These are phyloP conservation scores for Electrophaes corylata DNA, from an alignment of 2,888 invertebrate genomes.

Conservation along the genomic window DNA sequence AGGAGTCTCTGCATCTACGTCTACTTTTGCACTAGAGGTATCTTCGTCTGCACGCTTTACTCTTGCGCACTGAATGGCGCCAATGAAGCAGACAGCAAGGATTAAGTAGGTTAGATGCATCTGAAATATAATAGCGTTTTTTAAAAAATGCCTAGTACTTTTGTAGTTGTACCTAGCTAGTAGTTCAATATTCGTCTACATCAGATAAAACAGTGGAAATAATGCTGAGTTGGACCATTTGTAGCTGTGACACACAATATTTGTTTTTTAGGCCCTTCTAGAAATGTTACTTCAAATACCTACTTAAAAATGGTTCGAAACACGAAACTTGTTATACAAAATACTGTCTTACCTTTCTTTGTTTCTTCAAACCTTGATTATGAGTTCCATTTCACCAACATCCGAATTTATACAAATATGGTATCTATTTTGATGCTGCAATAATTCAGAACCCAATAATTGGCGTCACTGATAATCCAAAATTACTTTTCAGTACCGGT, in stretches of 20 bases:
- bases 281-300: not conserved
- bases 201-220: too few relatives aligned
- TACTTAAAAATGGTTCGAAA: not conserved
- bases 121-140: too few relatives aligned
- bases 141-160: too few relatives aligned
- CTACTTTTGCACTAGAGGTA: not conserved
- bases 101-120: constrained; percentile 35
- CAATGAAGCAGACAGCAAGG: constrained; percentile 37
- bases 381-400: constrained; percentile 1
- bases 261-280: too few relatives aligned
- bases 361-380: constrained; percentile 12
- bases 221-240: too few relatives aligned
- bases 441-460: constrained; percentile 35
- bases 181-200: too few relatives aligned
- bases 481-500: constrained; percentile 31
- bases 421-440: constrained; percentile 39
- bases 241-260: too few relatives aligned
- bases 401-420: constrained; percentile 41
- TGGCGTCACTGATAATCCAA: constrained; percentile 35
- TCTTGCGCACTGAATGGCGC: constrained; percentile 22
- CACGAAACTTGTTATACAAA: not conserved
- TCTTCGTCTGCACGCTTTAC: constrained; percentile 28
- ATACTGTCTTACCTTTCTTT: constrained; percentile 19
- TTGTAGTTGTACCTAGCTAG: too few relatives aligned
- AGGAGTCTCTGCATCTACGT: not conserved